A percentile compares a stretch with the other conserved stretches of the same genome.
Conservation (phyloP, 2,888 invertebrate species). For the Teinopalpus imperialis region DNA sequence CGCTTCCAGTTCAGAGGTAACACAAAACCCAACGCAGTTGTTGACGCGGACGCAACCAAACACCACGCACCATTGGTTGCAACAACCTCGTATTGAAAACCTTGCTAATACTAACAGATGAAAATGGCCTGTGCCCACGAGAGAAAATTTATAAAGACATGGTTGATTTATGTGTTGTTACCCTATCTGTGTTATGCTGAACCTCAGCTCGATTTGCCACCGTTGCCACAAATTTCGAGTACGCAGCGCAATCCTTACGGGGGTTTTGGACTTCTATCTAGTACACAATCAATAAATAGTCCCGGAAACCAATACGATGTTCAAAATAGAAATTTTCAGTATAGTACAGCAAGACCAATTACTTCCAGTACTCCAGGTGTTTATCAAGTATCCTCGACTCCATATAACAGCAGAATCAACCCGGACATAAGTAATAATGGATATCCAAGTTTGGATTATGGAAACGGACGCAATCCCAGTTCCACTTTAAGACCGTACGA, state of each 20-base stretch:
- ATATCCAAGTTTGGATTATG: slow-evolving; percentile 60
- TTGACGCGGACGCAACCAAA: slow-evolving; percentile 58
- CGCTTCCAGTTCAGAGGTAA: slow-evolving; percentile 61
- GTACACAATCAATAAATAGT: slow-evolving; percentile 61
- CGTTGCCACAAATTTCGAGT: slow-evolving; percentile 56
- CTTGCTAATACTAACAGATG: slow-evolving; percentile 9
- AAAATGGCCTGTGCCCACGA: slow-evolving; percentile 58
- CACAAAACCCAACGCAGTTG: slow-evolving; percentile 52
- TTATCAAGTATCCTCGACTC: slow-evolving; percentile 63
- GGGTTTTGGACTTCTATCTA: slow-evolving; percentile 60
- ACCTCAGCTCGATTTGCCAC: slow-evolving; percentile 82
- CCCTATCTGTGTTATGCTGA: slow-evolving; percentile 39
- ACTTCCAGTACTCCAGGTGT: slow-evolving; percentile 50
- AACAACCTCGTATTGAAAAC: slow-evolving; percentile 35
- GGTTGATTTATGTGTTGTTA: slow-evolving; percentile 46
- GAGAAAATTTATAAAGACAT: slow-evolving; percentile 47
- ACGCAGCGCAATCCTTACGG: slow-evolving; percentile 57
- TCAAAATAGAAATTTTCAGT: slow-evolving; percentile 56
- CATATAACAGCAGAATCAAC: slow-evolving; percentile 54
- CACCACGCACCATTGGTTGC: slow-evolving; percentile 68
- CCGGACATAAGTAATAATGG: slow-evolving; percentile 76
- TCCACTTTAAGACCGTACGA: slow-evolving; percentile 54
- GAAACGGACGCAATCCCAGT: slow-evolving; percentile 54
- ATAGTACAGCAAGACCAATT: slow-evolving; percentile 55
- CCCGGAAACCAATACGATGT: slow-evolving; percentile 66